Percentiles rank a stretch among this genome's conserved stretches.
Conservation (phyloP, 1,140 invertebrate species). For the Kradibia gibbosae region DNA sequence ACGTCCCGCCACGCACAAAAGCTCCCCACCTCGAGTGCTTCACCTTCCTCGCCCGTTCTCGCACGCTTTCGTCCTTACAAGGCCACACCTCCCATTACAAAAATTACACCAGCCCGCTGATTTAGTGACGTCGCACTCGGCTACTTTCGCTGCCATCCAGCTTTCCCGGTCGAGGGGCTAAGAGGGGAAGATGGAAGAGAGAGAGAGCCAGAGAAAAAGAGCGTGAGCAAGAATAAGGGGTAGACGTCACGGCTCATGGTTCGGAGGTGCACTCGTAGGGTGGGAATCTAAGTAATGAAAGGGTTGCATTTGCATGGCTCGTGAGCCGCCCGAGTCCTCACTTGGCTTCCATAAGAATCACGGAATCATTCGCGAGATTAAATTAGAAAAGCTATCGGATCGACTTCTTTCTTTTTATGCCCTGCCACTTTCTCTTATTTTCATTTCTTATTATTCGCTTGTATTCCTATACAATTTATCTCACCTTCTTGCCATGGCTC, state of each 20-base stretch:
- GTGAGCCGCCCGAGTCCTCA: background rate
- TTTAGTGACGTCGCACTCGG: constrained; percentile 70
- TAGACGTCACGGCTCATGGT: background rate
- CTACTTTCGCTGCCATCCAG: constrained; percentile 53
- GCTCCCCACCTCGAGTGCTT: background rate
- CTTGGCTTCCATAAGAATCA: constrained; percentile 65
- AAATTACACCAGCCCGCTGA: constrained; percentile 72
- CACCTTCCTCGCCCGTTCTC: background rate
- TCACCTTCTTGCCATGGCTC: background rate
- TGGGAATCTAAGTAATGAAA: constrained; percentile 72
- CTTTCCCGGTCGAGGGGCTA: constrained; percentile 47
- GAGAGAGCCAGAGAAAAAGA: constrained; percentile 41
- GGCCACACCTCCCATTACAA: constrained; percentile 74
- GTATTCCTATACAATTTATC: background rate
- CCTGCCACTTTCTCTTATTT: background rate
- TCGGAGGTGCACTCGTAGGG: constrained; percentile 41
- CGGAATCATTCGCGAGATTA: constrained; percentile 74
- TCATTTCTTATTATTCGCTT: background rate
- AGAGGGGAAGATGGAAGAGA: constrained; percentile 49
- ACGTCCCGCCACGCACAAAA: constrained; percentile 5
- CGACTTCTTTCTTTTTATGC: constrained; percentile 39
- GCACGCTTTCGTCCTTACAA: constrained; percentile 58
- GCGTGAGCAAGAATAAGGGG: too few relatives aligned
- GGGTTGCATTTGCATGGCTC: constrained; percentile 61
- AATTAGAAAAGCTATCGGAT: constrained; percentile 69